Evolutionary conservation across 1,140 invertebrate species (phyloP), one percentile per base, ranked within the genome.

Genomic region (Plectrocnemia conspersa): DNA sequence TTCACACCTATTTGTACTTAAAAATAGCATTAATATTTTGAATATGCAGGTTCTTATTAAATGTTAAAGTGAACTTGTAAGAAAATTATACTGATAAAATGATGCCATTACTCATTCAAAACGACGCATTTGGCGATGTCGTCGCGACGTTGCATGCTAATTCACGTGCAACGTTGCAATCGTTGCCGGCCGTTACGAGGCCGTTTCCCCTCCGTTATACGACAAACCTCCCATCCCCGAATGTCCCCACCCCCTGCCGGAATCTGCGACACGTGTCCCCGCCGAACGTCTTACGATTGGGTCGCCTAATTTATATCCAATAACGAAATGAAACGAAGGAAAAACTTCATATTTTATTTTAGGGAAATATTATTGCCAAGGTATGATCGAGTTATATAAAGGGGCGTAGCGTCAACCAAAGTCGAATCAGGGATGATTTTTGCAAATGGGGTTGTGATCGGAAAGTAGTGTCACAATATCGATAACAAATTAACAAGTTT

Each of bases 291-390:
- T 56, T 56, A 46, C 58, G 58, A 60, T 60, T 54, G 54, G 35
- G 21, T 40, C 42, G 52, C 52, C 52, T 62, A 62, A 62, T 62
- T 62, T 62, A 62, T 62, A 62, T 62, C 59, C 59, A 62, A 62
- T 62, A 62, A 62, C 52, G 56, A 45, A 61, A 54, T 54, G 59
- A 61, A 61, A 61, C 35, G 55, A 27, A 52, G 29, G 55, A 56
- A 61, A 61, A 62, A 62, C 52, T 62, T 62, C 56, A 50, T 50
- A 56, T 62, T 60, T 60, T 62, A 62, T 57, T 54, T 62, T 56
- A 55, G 52, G 52, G 53, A 62, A 62, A 58, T 62, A 56, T 58
- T 58, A 62, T 62, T 58, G 53, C 59, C 27, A 24, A 50, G 52
- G 57, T 45, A 58, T 35, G 56, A 38, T 38, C 35, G 35, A 38